Conservation (phyloP, 37 sponge, comb jelly and placozoan species). For the Beroe ovata region DNA sequence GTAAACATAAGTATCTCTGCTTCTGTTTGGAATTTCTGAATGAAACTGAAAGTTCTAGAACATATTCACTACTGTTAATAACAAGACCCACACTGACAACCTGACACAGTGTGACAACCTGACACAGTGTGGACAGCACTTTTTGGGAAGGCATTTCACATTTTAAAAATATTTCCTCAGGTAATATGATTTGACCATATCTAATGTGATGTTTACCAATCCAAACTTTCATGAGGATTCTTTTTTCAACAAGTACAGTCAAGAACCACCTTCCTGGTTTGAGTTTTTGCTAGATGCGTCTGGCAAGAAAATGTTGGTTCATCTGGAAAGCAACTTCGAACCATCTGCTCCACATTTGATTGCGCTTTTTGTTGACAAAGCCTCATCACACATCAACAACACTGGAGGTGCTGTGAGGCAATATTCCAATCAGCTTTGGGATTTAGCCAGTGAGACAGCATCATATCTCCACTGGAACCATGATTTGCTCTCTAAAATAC, state of each 20-base stretch:
- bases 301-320: background rate
- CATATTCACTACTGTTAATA: no score
- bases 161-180: no score
- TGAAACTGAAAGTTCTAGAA: no score
- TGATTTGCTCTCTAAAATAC: background rate
- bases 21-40: no score
- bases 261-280: constrained; percentile 52
- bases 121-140: no score
- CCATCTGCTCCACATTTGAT: constrained; percentile 19
- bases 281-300: constrained; percentile 51
- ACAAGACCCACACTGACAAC: no score
- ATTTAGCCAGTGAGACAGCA: constrained; percentile 21
- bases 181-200: no score
- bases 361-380: constrained; percentile 27
- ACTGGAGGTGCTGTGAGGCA: constrained; percentile 34
- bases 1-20: no score
- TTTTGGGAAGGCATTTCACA: no score
- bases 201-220: constrained; percentile 5
- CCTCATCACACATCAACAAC: constrained; percentile 4
- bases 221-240: constrained; percentile 21
- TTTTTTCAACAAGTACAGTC: constrained; percentile 35
- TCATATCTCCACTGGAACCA: constrained; percentile 41
- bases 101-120: no score
- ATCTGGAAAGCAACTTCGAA: background rate
- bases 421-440: constrained; percentile 17